These are phyloP conservation scores for Exaiptasia diaphana DNA, from an alignment of 64 coral and sea anemone species.

Conservation along the genomic window DNA sequence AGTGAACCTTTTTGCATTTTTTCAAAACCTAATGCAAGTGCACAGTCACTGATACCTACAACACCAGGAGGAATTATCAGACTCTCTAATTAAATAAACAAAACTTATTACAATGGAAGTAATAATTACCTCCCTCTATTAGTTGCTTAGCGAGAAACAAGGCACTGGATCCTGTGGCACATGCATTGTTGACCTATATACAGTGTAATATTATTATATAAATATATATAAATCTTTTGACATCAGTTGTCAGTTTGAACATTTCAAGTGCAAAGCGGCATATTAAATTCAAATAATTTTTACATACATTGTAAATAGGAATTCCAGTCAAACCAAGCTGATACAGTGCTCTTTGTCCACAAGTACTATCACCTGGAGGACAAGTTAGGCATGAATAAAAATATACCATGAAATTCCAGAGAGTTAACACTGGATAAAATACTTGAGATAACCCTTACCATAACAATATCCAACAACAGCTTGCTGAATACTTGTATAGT, in stretches of 20 bases:
- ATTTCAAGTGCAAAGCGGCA: neutral
- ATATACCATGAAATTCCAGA: no score
- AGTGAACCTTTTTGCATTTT: conserved; percentile 96
- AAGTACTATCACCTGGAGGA: conserved; percentile 75
- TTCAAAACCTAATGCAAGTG: conserved; percentile 92
- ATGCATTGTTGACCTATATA: conserved; percentile 83
- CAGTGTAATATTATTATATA: neutral
- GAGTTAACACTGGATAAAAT: no score
- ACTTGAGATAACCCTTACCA: no score
- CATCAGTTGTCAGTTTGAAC: neutral
- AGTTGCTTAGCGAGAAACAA: conserved; percentile 84
- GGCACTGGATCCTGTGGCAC: conserved; percentile 94
- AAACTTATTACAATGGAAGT: neutral
- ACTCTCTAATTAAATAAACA: neutral
- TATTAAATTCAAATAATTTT: neutral
- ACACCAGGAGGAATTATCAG: neutral
- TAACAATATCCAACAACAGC: conserved; percentile 91
- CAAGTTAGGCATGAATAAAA: neutral
- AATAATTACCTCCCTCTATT: conserved; percentile 83
- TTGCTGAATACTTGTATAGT: conserved; percentile 82
- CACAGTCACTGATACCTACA: conserved; percentile 81
- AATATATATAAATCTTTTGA: neutral
- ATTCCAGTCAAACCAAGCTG: conserved; percentile 92
- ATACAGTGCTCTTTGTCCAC: conserved; percentile 94
- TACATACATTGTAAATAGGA: conserved; percentile 95